phyloP scores from a whole-genome alignment of 64 coral and sea anemone genomes.

The Stylophora pistillata region DNA sequence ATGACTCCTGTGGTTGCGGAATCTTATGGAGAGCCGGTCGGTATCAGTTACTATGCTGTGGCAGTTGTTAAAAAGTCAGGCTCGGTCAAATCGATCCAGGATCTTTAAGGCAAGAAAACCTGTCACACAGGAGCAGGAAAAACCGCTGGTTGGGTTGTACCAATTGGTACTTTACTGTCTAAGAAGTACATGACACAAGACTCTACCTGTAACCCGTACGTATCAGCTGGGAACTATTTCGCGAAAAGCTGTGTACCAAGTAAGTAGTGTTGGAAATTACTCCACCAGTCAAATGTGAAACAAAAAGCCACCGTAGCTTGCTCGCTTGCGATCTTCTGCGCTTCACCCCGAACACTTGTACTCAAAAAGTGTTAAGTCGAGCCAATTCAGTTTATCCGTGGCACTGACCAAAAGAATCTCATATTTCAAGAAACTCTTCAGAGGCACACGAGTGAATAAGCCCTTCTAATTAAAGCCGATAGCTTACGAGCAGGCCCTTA shows the following conservation, averaged over 20 bases:
- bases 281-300: too few species aligned
- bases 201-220: background rate
- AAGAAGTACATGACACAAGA: background rate
- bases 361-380: too few species aligned
- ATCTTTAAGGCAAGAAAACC: conserved; percentile 53
- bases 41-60: conserved; percentile 50
- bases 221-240: conserved; percentile 56
- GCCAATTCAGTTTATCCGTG: too few species aligned
- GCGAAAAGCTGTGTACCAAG: conserved; percentile 68
- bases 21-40: background rate
- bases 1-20: conserved; percentile 62
- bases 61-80: conserved; percentile 44
- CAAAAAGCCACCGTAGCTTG: too few species aligned
- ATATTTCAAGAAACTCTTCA: too few species aligned
- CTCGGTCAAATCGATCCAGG: conserved; percentile 17
- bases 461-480: too few species aligned
- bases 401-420: too few species aligned
- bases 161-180: conserved; percentile 48
- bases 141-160: conserved; percentile 59
- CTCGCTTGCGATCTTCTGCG: too few species aligned
- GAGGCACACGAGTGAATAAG: too few species aligned
- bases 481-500: too few species aligned
- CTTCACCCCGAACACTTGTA: too few species aligned
- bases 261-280: background rate
- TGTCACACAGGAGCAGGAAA: conserved; percentile 71